These are phyloP conservation scores for Microcebus lehilahytsara DNA, from an alignment of 2,113 vertebrate species.

Conservation along the genomic window DNA sequence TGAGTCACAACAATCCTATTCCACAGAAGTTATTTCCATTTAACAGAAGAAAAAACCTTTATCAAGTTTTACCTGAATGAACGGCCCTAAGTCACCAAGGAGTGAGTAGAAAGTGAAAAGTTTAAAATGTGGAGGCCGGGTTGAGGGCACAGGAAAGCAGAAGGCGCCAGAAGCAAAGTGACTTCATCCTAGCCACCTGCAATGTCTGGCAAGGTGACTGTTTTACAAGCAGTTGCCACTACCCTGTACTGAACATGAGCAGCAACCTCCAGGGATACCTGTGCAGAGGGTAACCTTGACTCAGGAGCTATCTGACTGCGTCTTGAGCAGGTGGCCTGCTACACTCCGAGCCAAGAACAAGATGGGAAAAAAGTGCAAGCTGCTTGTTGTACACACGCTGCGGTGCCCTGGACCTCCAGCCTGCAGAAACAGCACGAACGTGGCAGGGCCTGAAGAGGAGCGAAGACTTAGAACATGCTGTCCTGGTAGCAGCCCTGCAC, in stretches of 20 bases:
- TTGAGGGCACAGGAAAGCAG: neutral
- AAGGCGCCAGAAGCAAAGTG: neutral
- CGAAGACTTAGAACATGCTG: accelerated
- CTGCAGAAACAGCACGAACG: neutral
- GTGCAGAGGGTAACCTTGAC: neutral
- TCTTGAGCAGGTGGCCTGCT: neutral
- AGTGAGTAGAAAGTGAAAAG: neutral
- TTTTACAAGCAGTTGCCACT: neutral
- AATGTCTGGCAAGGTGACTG: neutral
- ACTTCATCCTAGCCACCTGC: neutral
- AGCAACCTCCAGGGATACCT: neutral
- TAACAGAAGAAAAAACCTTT: neutral
- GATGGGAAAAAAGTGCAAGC: neutral
- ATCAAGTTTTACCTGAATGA: neutral
- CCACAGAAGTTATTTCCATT: neutral
- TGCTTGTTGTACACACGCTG: neutral
- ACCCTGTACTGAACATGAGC: neutral
- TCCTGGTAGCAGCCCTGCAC: accelerated
- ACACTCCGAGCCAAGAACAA: neutral
- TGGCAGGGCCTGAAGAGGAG: neutral
- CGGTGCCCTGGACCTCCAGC: neutral
- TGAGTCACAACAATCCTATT: neutral
- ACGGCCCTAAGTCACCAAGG: neutral
- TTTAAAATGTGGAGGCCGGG: neutral
- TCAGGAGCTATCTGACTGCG: neutral